Evolutionary conservation across 2,797 vertebrate genomes (phyloP).

Genomic region (Valencia hispanica): DNA sequence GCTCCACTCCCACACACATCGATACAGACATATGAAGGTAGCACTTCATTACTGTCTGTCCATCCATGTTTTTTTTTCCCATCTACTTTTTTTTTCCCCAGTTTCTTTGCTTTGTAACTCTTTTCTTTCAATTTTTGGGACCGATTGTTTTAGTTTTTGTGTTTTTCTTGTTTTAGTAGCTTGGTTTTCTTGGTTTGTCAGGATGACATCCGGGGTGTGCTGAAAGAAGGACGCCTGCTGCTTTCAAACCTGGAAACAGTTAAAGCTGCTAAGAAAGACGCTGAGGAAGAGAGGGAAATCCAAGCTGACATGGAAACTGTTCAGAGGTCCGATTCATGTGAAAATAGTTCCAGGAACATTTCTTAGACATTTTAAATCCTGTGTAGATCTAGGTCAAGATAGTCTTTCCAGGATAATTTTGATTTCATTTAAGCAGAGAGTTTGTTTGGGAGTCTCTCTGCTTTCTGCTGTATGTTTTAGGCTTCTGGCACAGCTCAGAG

Average conservation of each 20-base stretch:
- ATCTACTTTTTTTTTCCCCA: neutral
- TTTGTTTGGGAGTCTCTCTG: constrained; percentile 2
- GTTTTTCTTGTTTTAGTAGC: neutral
- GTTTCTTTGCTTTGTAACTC: neutral
- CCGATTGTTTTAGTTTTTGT: neutral
- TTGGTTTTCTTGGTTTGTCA: constrained; percentile 56
- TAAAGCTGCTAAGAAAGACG: constrained; percentile 72
- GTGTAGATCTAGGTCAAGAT: no score
- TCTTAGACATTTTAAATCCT: neutral
- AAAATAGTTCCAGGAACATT: neutral
- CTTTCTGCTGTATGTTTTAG: constrained; percentile 73
- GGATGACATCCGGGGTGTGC: constrained; percentile 89
- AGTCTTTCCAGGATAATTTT: neutral
- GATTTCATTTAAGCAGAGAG: neutral
- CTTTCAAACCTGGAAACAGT: constrained; percentile 88
- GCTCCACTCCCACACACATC: constrained; percentile 86
- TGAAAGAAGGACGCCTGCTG: constrained; percentile 90
- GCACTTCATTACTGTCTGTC: neutral
- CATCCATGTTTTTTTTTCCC: neutral
- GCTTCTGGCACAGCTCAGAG: constrained; percentile 90
- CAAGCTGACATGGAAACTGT: constrained; percentile 90
- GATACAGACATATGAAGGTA: constrained; percentile 94
- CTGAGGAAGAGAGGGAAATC: constrained; percentile 78
- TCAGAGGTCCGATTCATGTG: constrained; percentile 79
- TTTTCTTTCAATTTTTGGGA: neutral